Percentiles rank a stretch among this genome's conserved stretches.
Conservation (phyloP, 1,140 invertebrate genomes). For the Cyrtorhinus lividipennis region DNA sequence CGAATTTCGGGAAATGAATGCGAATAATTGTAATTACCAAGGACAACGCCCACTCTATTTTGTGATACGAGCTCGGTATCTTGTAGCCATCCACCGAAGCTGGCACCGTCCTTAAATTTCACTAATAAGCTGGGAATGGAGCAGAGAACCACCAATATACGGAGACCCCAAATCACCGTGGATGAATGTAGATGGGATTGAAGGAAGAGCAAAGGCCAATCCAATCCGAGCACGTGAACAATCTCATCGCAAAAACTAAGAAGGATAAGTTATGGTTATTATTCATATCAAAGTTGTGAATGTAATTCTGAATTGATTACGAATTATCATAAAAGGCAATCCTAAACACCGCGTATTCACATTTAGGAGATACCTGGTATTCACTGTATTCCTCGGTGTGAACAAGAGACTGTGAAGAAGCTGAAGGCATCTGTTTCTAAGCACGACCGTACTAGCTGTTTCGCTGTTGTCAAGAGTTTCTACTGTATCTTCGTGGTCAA, state of each 20-base stretch:
- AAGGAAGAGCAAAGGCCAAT: slow-evolving; percentile 91
- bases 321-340: not conserved
- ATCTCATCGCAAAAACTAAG: slow-evolving; percentile 75
- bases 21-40: slow-evolving; percentile 33
- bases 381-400: slow-evolving; percentile 30
- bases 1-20: not conserved
- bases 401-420: slow-evolving; percentile 62
- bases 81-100: slow-evolving; percentile 81
- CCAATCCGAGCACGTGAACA: slow-evolving; percentile 77
- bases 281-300: not conserved
- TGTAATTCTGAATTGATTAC: not conserved
- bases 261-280: slow-evolving; percentile 18
- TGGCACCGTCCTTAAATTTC: slow-evolving; percentile 74
- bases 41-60: slow-evolving; percentile 56
- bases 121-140: slow-evolving; percentile 51
- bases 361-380: slow-evolving; percentile 34
- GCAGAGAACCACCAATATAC: slow-evolving; percentile 74
- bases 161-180: slow-evolving; percentile 74
- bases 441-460: slow-evolving; percentile 38
- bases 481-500: slow-evolving; percentile 22
- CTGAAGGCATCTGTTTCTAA: slow-evolving; percentile 70
- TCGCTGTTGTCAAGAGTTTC: slow-evolving; percentile 16
- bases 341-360: slow-evolving; percentile 25
- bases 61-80: slow-evolving; percentile 75
- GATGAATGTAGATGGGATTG: slow-evolving; percentile 76